Percentiles rank a stretch among this genome's conserved stretches.
Evolutionary conservation across 2,113 vertebrate genomes (phyloP).

Genomic region (Brachyistius frenatus): DNA sequence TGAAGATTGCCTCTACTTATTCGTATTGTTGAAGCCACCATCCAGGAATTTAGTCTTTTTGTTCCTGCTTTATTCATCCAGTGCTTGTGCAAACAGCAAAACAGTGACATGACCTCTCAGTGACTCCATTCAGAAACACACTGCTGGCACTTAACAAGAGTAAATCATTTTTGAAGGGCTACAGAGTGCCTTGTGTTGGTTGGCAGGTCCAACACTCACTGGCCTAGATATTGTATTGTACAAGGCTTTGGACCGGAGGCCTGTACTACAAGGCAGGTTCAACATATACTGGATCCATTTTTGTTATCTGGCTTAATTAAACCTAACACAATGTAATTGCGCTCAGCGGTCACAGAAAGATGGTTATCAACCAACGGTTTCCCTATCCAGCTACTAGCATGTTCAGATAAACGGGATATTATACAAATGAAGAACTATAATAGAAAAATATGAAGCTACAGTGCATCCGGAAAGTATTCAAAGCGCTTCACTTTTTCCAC

Average conservation of each 20-base stretch:
- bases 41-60: not conserved
- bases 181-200: conserved; percentile 28
- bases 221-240: conserved; percentile 14
- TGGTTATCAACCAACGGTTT: too few relatives aligned
- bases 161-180: conserved; percentile 34
- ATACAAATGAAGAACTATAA: too few relatives aligned
- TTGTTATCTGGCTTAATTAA: too few relatives aligned
- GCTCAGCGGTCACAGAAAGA: too few relatives aligned
- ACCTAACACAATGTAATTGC: too few relatives aligned
- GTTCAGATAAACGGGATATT: too few relatives aligned
- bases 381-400: too few relatives aligned
- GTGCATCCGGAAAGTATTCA: too few relatives aligned
- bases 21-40: not conserved
- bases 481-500: too few relatives aligned
- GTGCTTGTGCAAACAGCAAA: conserved; percentile 21
- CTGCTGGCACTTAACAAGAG: conserved; percentile 30
- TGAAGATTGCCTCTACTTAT: conserved; percentile 13
- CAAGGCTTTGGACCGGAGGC: not conserved
- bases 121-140: conserved; percentile 15
- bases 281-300: too few relatives aligned
- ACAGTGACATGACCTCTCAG: conserved; percentile 30
- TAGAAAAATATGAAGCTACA: too few relatives aligned
- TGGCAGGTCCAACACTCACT: conserved; percentile 3
- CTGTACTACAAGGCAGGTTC: too few relatives aligned
- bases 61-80: not conserved